Percentiles rank a stretch among this genome's conserved stretches.
Evolutionary conservation across 2,888 invertebrate species (phyloP).

Genomic region (Arctia plantaginis): DNA sequence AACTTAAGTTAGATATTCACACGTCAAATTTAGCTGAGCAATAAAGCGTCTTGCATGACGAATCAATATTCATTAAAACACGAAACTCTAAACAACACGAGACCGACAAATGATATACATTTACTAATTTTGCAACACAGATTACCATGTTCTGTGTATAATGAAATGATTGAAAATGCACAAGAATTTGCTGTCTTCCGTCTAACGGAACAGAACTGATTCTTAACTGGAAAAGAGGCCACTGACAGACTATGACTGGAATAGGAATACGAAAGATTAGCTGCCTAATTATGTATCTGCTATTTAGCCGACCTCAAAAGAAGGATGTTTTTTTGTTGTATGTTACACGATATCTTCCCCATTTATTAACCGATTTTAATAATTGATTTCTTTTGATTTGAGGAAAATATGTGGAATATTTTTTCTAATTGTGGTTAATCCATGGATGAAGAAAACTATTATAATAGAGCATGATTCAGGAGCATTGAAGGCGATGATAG

Average conservation of each 20-base stretch:
- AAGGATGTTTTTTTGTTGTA: background rate
- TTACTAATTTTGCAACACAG: constrained; percentile 4
- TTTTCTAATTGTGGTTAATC: background rate
- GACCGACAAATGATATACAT: constrained; percentile 1
- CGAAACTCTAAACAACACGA: background rate
- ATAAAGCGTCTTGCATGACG: background rate
- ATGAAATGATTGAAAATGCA: constrained; percentile 37
- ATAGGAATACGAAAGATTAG: constrained; percentile 17
- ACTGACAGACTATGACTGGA: constrained; percentile 23
- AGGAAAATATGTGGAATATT: too few species aligned
- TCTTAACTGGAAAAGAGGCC: constrained; percentile 15
- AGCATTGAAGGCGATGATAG: background rate
- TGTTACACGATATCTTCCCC: background rate
- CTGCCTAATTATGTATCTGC: constrained; percentile 18
- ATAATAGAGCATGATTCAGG: background rate
- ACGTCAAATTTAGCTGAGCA: background rate
- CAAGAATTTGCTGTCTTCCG: constrained; percentile 39
- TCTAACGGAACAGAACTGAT: constrained; percentile 23
- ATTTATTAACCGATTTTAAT: background rate
- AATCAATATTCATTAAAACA: background rate
- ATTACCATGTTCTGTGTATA: constrained; percentile 6
- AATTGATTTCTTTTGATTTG: too few species aligned
- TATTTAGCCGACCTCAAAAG: background rate
- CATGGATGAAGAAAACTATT: too few species aligned
- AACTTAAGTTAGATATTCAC: background rate